Base-by-base conservation (phyloP, 2,113 vertebrate genomes). In the Climacteris rufus region DNA sequence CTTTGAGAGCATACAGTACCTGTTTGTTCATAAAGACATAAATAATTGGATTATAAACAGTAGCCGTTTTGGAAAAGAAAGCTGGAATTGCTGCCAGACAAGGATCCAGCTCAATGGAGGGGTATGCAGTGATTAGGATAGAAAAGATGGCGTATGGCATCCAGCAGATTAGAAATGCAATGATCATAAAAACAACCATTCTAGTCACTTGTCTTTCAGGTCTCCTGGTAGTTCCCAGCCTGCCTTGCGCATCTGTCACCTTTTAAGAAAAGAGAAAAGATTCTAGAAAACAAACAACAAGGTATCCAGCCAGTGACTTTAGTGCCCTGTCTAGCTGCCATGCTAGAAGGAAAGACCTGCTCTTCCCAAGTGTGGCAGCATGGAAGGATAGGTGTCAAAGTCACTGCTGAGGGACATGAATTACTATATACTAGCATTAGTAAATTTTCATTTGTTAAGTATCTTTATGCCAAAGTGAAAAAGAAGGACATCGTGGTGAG, bases 1-100 rank as follows among this genome's bases (percentile, higher is more conserved):
- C 8, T 84, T 13, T 54, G 39, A 91, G 35, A 94, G n/a, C 49
- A 81, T 77, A 88, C 52, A 17, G 37, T 98, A 99, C 99, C 98
- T 99, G 98, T 91, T 98, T 99, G 97, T 99, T 99, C 99, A 99
- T 99, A 90, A 99, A 99, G 92, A 98, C 99, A 59, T 99, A 99
- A 97, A 99, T 99, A 93, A 99, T 52, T 19, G 99, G 99, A 92
- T 99, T 99, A 95, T 99, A 99, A 87, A 99, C 98, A 2, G 99
- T 97, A 20, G 99, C 98, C 13, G 98, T 99, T 97, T 99, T 99
- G 79, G 99, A 98, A 89, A 99, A 99, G 96, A 99, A 99, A 66
- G 99, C 98, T 1, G 98, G 99, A 59, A 99, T 96, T 86, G 99
- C 97, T 45, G 98, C 97, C 94, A 99, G 94, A 21, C 97, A 96